Base-by-base conservation (phyloP, 2,888 invertebrate species). In the Cantharis lateralis region DNA sequence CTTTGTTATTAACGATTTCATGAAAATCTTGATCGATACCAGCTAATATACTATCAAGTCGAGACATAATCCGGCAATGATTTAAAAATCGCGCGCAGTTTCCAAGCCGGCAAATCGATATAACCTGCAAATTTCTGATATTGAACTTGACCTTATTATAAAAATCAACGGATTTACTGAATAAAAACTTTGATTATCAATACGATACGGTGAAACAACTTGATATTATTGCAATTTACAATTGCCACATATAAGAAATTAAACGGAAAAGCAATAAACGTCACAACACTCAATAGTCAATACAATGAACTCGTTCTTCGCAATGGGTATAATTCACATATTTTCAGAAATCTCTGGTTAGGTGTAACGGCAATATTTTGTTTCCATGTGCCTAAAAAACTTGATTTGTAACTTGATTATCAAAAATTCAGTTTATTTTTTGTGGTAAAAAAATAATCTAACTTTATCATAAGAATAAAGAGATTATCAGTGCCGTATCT, bases 21-120 rank as follows among this genome's bases (percentile, higher is more conserved):
- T 87, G 87, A 76, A 87, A 87, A 78, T 88, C 88, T 80, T 85
- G 85, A 68, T 86, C 83, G 70, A 87, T 81, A 76, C 83, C 79
- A 16, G 77, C 71, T 32, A 80, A 79, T 70, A 70, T 15, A 73
- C 68, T 71, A 24, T 73, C 68, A 68, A 66, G 26, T 62, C 69
- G 66, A 18, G 77, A 71, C 77, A 77, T 77, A 16, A n/a, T 10
- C 11, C 0, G 18, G 11, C n/a, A 15, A 20, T 61, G 48, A 20
- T 78, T 79, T 28, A 68, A 80, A 80, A 68, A 32, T 77, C 71
- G 78, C 80, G 80, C 78, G 68, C n/a, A 48, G 48, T 77, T 32
- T 13, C 32, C 68, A 72, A 76, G 78, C 78, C 79, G 77, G 79
- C 77, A 77, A 63, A 69, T 76, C 70, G 74, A 76, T 79, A 78